Evolutionary conservation across 2,113 vertebrate genomes (phyloP).

Genomic region (Oryzias woworae): DNA sequence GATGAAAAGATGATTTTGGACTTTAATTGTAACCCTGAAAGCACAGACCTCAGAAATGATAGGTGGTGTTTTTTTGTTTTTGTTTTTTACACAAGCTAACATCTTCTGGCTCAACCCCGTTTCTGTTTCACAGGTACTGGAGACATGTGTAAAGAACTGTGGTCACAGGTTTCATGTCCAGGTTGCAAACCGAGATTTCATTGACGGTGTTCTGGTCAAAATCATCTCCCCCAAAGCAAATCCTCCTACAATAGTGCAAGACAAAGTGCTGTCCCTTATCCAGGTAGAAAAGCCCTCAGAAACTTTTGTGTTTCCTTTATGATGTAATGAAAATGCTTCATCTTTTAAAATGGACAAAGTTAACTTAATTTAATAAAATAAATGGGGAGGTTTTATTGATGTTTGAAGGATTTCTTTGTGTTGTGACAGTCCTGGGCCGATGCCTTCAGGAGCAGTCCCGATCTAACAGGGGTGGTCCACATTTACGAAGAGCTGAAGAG

Average conservation of each 20-base stretch:
- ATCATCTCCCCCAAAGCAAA: conserved; percentile 94
- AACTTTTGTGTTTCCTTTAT: not conserved
- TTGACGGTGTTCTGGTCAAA: conserved; percentile 94
- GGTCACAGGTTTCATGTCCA: conserved; percentile 96
- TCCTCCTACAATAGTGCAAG: conserved; percentile 94
- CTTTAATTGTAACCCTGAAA: too few relatives aligned
- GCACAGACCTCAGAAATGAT: not conserved
- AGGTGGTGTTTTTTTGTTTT: not conserved
- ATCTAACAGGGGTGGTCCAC: conserved; percentile 96
- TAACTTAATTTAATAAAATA: too few relatives aligned
- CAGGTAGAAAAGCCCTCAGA: conserved; percentile 77
- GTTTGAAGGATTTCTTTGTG: not conserved
- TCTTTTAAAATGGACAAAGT: too few relatives aligned
- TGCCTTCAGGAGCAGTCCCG: conserved; percentile 95
- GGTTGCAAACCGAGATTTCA: conserved; percentile 93
- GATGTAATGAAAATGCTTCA: too few relatives aligned
- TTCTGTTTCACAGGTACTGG: conserved; percentile 82
- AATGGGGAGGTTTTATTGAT: too few relatives aligned
- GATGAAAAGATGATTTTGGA: too few relatives aligned
- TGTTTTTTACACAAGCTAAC: not conserved
- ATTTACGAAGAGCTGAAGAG: conserved; percentile 99
- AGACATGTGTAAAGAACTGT: conserved; percentile 98
- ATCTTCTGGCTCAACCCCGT: not conserved
- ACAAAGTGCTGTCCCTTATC: conserved; percentile 95
- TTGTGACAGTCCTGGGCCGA: conserved; percentile 92